A percentile compares a stretch with the other conserved stretches of the same genome.
Conservation (phyloP, 1,140 invertebrate species). For the Agrypnia vestita region DNA sequence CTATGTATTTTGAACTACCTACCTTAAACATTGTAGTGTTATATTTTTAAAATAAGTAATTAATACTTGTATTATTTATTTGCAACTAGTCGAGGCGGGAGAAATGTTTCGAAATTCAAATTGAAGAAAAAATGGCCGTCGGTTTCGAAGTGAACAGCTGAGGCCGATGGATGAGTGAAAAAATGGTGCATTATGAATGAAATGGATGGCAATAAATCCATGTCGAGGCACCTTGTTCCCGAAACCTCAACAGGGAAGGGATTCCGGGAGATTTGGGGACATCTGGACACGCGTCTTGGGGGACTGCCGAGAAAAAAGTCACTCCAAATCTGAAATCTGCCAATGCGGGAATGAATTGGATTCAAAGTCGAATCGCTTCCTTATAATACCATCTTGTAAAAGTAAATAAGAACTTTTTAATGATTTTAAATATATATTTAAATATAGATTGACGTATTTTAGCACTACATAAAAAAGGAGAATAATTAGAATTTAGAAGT, state of each 20-base stretch:
- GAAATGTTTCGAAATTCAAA: constrained; percentile 14
- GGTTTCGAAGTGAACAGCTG: constrained; percentile 39
- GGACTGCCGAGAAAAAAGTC: not conserved
- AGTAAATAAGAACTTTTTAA: no score
- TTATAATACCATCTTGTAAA: no score
- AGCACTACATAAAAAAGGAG: no score
- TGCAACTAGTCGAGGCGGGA: not conserved
- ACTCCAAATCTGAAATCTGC: not conserved
- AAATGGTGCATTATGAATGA: constrained; percentile 34
- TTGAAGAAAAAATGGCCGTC: constrained; percentile 36
- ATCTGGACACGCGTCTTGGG: constrained; percentile 39
- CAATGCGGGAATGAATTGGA: no score
- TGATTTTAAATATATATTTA: no score
- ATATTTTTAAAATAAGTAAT: not conserved
- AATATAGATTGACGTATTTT: no score
- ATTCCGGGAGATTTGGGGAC: constrained; percentile 22
- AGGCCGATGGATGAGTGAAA: constrained; percentile 28
- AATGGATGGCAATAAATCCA: constrained; percentile 33
- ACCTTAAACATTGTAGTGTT: not conserved
- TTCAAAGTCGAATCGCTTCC: no score
- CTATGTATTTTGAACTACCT: not conserved
- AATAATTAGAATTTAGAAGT: no score
- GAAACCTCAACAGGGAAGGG: constrained; percentile 34
- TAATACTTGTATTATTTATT: not conserved
- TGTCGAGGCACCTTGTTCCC: constrained; percentile 33